A percentile compares a stretch with the other conserved stretches of the same genome.
These are phyloP conservation scores for Heliconius eleuchia DNA, from an alignment of 1,140 invertebrate genomes.

Conservation along the genomic window DNA sequence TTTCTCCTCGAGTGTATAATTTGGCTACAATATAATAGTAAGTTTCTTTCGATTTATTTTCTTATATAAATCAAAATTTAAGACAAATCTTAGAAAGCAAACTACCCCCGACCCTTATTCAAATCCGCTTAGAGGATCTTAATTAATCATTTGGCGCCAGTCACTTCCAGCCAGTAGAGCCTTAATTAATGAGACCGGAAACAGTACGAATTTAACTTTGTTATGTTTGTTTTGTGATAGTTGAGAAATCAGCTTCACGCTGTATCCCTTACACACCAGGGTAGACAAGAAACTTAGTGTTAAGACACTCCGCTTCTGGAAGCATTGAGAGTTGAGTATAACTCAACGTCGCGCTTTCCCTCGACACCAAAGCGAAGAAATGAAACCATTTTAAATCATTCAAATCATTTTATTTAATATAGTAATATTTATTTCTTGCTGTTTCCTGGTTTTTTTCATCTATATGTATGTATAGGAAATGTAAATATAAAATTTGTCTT, in stretches of 20 bases:
- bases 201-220: background rate
- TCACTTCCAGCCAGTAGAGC: constrained; percentile 1
- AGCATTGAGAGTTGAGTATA: too few species aligned
- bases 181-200: background rate
- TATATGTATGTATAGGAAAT: background rate
- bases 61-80: background rate
- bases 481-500: constrained; percentile 5
- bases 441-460: background rate
- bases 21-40: too few species aligned
- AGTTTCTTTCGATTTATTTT: too few species aligned
- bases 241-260: background rate
- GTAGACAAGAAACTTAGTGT: too few species aligned
- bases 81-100: background rate
- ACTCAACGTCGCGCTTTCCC: too few species aligned
- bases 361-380: too few species aligned
- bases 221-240: background rate
- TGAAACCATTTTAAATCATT: background rate
- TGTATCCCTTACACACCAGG: too few species aligned
- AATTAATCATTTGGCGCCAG: constrained; percentile 2
- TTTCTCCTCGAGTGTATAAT: too few species aligned
- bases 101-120: background rate
- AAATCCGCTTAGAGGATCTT: background rate
- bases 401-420: background rate
- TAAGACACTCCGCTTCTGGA: too few species aligned
- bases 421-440: background rate